Conservation (phyloP, 2,888 invertebrate genomes). For the Phortica okadai region DNA sequence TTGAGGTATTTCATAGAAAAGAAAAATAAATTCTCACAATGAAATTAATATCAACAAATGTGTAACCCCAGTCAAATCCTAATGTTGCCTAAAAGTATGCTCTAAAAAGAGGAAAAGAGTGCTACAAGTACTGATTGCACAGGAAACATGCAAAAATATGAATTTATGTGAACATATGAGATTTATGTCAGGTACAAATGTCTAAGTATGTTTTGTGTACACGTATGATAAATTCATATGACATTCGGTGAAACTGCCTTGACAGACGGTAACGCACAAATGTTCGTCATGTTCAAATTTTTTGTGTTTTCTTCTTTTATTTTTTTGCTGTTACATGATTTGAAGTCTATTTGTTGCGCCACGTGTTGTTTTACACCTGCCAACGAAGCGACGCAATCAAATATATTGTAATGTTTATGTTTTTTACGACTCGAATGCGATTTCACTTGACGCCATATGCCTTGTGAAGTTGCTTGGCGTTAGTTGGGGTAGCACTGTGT, state of each 20-base stretch:
- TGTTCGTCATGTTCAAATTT: not conserved
- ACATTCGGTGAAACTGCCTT: not conserved
- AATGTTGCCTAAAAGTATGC: not conserved
- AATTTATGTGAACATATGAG: slow-evolving; percentile 21
- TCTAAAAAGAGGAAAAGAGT: not conserved
- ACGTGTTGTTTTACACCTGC: slow-evolving; percentile 14
- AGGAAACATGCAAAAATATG: not conserved
- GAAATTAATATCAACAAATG: slow-evolving; percentile 25
- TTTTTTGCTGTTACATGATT: not conserved
- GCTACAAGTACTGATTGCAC: not conserved
- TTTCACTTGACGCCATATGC: not conserved
- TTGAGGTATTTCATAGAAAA: not conserved
- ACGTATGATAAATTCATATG: slow-evolving; percentile 21
- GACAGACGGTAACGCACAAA: not conserved
- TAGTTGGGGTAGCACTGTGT: not conserved
- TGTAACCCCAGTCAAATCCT: not conserved
- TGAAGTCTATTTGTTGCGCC: slow-evolving; percentile 14
- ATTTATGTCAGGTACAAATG: slow-evolving; percentile 28
- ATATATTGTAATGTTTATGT: slow-evolving; percentile 17
- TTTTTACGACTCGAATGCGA: not conserved
- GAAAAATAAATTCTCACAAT: not conserved
- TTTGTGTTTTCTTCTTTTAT: not conserved
- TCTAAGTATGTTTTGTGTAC: not conserved
- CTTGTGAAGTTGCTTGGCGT: not conserved
- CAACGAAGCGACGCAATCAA: slow-evolving; percentile 11